These are phyloP conservation scores for Celastrina argiolus DNA, from an alignment of 2,888 invertebrate genomes.

Conservation along the genomic window DNA sequence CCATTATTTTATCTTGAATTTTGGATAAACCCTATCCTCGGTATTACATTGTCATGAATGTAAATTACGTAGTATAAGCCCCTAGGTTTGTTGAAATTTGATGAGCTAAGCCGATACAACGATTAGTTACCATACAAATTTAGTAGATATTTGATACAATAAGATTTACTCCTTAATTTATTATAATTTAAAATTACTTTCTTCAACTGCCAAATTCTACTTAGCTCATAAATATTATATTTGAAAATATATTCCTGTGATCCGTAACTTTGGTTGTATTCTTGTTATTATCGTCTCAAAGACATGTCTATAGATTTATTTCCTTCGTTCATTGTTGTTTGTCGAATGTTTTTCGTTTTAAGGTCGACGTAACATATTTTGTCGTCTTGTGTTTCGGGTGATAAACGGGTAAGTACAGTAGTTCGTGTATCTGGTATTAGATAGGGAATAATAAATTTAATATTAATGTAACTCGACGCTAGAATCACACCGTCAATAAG, in stretches of 20 bases:
- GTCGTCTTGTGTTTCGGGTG: conserved; percentile 54
- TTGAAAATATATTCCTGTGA: conserved; percentile 45
- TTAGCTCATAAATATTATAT: conserved; percentile 35
- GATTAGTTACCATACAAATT: conserved; percentile 50
- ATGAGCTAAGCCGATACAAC: conserved; percentile 68
- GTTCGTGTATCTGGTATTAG: conserved; percentile 61
- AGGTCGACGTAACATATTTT: conserved; percentile 30
- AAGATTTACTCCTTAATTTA: conserved; percentile 21
- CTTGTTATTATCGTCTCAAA: conserved; percentile 40
- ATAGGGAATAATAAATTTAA: conserved; percentile 70
- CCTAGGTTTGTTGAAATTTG: conserved; percentile 46
- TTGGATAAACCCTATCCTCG: conserved; percentile 29
- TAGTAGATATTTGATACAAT: conserved; percentile 37
- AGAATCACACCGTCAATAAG: conserved; percentile 58
- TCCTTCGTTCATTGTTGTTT: conserved; percentile 37
- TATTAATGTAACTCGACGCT: conserved; percentile 56
- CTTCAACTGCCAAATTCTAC: conserved; percentile 21
- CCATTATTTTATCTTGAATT: conserved; percentile 34
- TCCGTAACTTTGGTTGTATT: conserved; percentile 48
- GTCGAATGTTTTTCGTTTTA: conserved; percentile 33
- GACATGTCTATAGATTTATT: conserved; percentile 39
- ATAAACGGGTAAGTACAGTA: conserved; percentile 68
- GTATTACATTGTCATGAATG: conserved; percentile 32
- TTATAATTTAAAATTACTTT: background rate
- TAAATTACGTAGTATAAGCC: conserved; percentile 36